phyloP scores from a whole-genome alignment of 2,888 invertebrate genomes.

The Netelia fuscicornis region DNA sequence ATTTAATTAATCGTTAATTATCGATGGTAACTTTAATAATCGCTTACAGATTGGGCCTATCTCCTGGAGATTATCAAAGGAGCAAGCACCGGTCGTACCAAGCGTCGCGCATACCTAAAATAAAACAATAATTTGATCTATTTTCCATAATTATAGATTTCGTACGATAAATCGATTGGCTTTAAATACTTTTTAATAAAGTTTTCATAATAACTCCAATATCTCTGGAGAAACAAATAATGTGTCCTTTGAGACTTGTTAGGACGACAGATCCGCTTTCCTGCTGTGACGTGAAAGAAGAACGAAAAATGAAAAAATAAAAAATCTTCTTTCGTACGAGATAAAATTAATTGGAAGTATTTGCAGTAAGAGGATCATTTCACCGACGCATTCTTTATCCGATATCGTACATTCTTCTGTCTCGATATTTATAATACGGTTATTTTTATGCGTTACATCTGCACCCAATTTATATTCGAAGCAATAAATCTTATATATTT shows the following conservation, averaged over 20 bases:
- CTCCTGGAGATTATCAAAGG: conserved; percentile 95
- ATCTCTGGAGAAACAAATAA: not conserved
- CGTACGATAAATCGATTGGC: not conserved
- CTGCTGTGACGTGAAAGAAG: not conserved
- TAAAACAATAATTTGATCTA: conserved; percentile 29
- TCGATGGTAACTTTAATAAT: not conserved
- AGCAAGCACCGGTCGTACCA: conserved; percentile 98
- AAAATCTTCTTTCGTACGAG: conserved; percentile 16
- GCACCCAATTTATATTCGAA: conserved; percentile 22
- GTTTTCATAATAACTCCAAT: not conserved
- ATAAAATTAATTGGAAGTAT: conserved; percentile 65
- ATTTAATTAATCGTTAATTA: not conserved
- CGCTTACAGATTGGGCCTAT: conserved; percentile 87
- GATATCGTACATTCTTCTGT: conserved; percentile 17
- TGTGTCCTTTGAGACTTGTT: conserved; percentile 71
- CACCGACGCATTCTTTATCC: conserved; percentile 13
- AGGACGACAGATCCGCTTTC: conserved; percentile 60
- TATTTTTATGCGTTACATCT: conserved; percentile 3
- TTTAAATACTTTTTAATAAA: not conserved
- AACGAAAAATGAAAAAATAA: conserved; percentile 2
- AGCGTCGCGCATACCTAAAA: conserved; percentile 96
- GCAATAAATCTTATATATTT: not conserved
- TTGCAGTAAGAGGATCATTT: conserved; percentile 66
- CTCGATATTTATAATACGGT: not conserved
- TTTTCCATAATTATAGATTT: not conserved